A percentile compares a stretch with the other conserved stretches of the same genome.
Evolutionary conservation across 30 jellyfish, hydroid and myxozoan species (phyloP).

Genomic region (Turritopsis rubra): DNA sequence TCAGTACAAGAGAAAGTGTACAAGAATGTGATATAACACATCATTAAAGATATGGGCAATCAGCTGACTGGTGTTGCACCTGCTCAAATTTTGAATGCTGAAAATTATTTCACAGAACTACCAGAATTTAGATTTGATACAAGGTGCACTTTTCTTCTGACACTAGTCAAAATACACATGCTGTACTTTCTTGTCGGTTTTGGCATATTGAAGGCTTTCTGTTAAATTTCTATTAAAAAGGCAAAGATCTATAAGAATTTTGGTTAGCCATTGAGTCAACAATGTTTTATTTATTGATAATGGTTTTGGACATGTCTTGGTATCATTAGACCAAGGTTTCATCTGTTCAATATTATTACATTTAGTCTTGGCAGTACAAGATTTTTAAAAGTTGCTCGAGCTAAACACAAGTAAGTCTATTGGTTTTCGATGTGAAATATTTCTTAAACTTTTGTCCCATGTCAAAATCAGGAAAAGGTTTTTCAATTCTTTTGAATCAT

Average conservation of each 20-base stretch:
- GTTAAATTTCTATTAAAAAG: no score
- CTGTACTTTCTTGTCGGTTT: not conserved
- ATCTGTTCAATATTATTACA: not conserved
- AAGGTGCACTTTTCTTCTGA: conserved; percentile 35
- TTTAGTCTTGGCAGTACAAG: conserved; percentile 89
- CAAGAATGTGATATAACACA: no score
- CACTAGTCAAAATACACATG: not conserved
- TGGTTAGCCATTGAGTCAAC: no score
- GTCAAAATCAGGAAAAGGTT: not conserved
- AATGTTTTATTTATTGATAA: no score
- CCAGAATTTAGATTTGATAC: conserved; percentile 83
- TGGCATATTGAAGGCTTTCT: no score
- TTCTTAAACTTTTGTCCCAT: not conserved
- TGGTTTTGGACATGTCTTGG: no score
- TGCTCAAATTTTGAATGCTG: conserved; percentile 82
- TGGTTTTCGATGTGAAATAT: not conserved
- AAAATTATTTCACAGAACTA: conserved; percentile 69
- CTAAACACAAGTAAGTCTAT: conserved; percentile 72
- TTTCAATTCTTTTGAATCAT: not conserved
- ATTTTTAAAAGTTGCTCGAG: conserved; percentile 86
- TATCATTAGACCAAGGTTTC: no score
- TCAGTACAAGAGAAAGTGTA: no score
- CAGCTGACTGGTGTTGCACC: conserved; percentile 95
- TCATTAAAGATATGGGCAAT: conserved; percentile 56
- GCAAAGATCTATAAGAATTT: no score